Evolutionary conservation across 2,888 invertebrate species (phyloP), one percentile per base, ranked within the genome.

Genomic region (Erebia aethiops): DNA sequence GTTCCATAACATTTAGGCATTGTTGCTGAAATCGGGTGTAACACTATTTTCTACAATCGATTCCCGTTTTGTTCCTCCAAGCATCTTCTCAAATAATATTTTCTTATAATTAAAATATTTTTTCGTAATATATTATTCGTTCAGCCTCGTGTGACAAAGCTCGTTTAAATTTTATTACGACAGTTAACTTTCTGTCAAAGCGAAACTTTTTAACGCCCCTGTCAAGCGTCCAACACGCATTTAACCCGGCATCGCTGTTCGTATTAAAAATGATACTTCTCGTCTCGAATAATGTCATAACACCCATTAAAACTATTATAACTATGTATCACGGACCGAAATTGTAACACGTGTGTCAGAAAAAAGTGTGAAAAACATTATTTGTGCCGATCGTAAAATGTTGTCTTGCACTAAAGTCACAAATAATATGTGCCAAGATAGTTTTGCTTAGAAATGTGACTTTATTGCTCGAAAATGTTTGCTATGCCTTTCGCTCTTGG

Each of bases 111-210:
- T 35, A 35, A 16, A 61, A 58, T 41, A n/a, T 63, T 71, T 41
- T 63, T 63, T 74, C 84, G 87, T 87, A 21, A 21, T 21, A 21
- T 87, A 86, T 89, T 87, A n/a, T 90, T 89, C 85, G 82, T 81
- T 84, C 85, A 82, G 81, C 79, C 83, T 81, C 78, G 84, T 90
- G 91, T 90, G 92, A 91, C 92, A 91, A 70, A 77, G 87, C 83
- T 87, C 89, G 87, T 90, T 87, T 83, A 77, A 76, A 76, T 80
- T 86, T 83, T 87, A 89, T 91, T 89, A 90, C 82, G 81, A 77
- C 82, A 82, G 87, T 91, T 85, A 91, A 91, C 84, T 91, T 92
- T 92, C 91, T 92, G 92, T 91, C 92, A 92, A 92, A 92, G 92
- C 84, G 78, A 76, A 81, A 83, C 80, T 81, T 80, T 87, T 84